Evolutionary conservation across 2,113 vertebrate genomes (phyloP), one percentile per base, ranked within the genome.

Genomic region (Semnornis frantzii): DNA sequence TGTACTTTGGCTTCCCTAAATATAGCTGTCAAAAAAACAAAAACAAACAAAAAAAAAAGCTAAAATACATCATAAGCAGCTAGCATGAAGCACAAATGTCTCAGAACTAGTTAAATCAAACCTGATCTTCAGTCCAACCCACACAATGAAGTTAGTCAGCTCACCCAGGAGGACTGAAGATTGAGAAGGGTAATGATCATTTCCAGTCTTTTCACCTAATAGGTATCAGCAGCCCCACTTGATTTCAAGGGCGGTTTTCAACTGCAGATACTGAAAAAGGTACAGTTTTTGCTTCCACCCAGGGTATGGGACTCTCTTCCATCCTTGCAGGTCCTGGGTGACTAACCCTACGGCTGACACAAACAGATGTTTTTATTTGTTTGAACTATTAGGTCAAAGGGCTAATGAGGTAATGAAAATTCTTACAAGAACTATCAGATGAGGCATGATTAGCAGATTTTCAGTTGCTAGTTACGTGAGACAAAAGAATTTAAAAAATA

Each of bases 391-490:
- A 94, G 95, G 91, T 93, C 93, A 94, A 96, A 88, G 96, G 93
- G 95, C 96, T 97, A 97, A 97, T 93, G 94, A 97, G 95, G 76
- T 92, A 94, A 91, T 66, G 88, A 95, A 95, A 55, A 77, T 91
- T 80, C 80, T 95, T 86, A 85, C 80, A 95, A 95, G 84, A 96
- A 58, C 92, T 89, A 79, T 90, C 86, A 68, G 93, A 93, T 55
- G 69, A 94, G 90, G 59, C 72, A 92, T 10, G 27, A 95, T 91
- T 84, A 95, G 70, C 50, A 92, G 81, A 91, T 95, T 94, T 96
- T 93, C 90, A 92, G 44, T 93, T 50, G 42, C 66, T 54, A 70
- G 25, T 93, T 92, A 84, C 80, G 89, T 24, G 62, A 85, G 86
- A 93, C 55, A 81, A 93, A 95, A 82, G 8, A 57, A 62, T 52